A percentile compares a stretch with the other conserved stretches of the same genome.
Evolutionary conservation across 1,140 invertebrate species (phyloP).

Genomic region (Coptotermes formosanus): DNA sequence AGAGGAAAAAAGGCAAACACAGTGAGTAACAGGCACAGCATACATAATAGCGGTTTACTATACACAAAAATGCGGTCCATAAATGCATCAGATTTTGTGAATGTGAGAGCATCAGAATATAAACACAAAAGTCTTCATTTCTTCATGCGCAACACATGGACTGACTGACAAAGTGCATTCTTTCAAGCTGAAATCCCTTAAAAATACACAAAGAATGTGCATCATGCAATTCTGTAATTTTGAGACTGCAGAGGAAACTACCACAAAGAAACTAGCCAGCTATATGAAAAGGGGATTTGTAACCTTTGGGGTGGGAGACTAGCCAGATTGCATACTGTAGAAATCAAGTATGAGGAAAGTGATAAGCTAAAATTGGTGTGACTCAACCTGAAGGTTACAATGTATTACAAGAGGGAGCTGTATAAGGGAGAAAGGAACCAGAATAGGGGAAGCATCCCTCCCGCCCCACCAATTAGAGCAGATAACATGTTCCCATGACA

Average conservation of each 20-base stretch:
- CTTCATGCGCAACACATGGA: no score
- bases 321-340: background rate
- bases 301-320: background rate
- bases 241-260: background rate
- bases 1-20: no score
- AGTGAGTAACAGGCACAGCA: no score
- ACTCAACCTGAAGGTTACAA: conserved; percentile 9
- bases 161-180: no score
- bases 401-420: background rate
- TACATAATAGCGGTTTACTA: no score
- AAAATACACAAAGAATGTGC: background rate
- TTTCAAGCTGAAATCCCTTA: no score
- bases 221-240: conserved; percentile 1
- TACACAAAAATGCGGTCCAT: no score
- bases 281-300: background rate
- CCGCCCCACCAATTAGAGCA: conserved; percentile 4
- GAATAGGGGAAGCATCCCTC: background rate
- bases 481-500: conserved; percentile 27
- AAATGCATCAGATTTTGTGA: no score
- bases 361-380: conserved; percentile 11
- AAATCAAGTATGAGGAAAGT: background rate
- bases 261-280: background rate
- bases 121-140: no score
- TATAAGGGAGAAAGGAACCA: background rate
- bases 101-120: no score